Base-by-base conservation (phyloP, 2,888 invertebrate genomes). In the Blastobasis lacticolella region DNA sequence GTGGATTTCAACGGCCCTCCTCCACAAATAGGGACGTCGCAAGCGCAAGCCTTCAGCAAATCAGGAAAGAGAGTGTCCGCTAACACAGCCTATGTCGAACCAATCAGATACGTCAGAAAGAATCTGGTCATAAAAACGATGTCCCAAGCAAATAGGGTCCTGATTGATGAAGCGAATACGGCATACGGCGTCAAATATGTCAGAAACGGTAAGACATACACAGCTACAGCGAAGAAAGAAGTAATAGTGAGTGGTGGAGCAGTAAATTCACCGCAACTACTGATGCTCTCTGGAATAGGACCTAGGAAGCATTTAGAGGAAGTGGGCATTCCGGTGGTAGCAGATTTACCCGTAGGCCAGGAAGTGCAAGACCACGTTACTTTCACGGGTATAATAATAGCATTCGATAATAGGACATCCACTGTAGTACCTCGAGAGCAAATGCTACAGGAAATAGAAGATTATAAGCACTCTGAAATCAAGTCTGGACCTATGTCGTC, bases 41-140 rank as follows among this genome's bases (percentile, higher is more conserved):
- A 90, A 49, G 66, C 90, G 0, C 92, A 93, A 67, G 80, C 88
- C 1, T 88, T 91, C 0, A 67, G 88, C 0, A 69, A 81, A 38
- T 73, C 90, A 54, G 92, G 93, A 0, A 70, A 78, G 58, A 81
- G 93, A 51, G 78, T 87, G 7, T 93, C 92, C n/a, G 85, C 92
- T 0, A 92, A 93, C 64, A 80, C 73, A 0, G 93, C 92, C 0
- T 93, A 90, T 63, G 90, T 93, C 10, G 76, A 90, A 54, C 92
- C 93, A 0, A 90, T 93, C 23, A 77, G 92, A 38, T 73, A 86
- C 45, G 88, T 66, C 52, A 60, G 82, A 47, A 67, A 90, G 5
- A 91, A 91, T 63, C 72, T 92, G 5, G 74, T 64, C 0, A 76
- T 92, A 0, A 74, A 76, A 67, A 81, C 88, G 0, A 73, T 89